These are phyloP conservation scores for Perodicticus potto DNA, from an alignment of 2,797 vertebrate genomes.

Conservation along the genomic window DNA sequence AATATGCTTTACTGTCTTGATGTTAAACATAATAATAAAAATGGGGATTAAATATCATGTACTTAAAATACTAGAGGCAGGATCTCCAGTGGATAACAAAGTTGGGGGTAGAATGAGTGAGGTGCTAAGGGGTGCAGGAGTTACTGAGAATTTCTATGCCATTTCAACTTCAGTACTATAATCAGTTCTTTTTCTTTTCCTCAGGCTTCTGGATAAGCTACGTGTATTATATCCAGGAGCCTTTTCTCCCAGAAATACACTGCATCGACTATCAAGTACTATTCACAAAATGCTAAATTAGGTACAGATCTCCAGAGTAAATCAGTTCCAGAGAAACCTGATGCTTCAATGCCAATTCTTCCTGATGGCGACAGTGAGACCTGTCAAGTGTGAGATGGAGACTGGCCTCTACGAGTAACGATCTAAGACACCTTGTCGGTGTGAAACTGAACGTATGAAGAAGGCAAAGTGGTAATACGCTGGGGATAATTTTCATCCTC, in stretches of 20 bases:
- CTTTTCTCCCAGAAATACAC: neutral
- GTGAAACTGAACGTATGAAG: neutral
- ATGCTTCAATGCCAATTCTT: neutral
- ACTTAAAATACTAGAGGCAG: neutral
- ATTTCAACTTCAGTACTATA: neutral
- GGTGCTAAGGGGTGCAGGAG: neutral
- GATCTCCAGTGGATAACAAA: neutral
- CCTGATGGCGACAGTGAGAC: neutral
- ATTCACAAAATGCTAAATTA: constrained; percentile 24
- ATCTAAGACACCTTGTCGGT: neutral
- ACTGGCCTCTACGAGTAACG: neutral
- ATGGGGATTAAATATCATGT: neutral
- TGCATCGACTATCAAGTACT: neutral
- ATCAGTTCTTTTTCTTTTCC: neutral
- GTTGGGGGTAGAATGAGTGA: too few species aligned
- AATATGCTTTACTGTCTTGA: neutral
- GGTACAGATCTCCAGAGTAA: neutral
- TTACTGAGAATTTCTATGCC: neutral
- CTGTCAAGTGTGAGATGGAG: neutral
- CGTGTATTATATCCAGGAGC: neutral
- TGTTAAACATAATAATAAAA: neutral
- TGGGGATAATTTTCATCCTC: neutral
- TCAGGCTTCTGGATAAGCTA: neutral
- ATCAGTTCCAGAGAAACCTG: constrained; percentile 5
- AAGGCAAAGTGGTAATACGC: neutral